Base-by-base conservation (phyloP, 2,888 invertebrate genomes). In the Idaea straminata region DNA sequence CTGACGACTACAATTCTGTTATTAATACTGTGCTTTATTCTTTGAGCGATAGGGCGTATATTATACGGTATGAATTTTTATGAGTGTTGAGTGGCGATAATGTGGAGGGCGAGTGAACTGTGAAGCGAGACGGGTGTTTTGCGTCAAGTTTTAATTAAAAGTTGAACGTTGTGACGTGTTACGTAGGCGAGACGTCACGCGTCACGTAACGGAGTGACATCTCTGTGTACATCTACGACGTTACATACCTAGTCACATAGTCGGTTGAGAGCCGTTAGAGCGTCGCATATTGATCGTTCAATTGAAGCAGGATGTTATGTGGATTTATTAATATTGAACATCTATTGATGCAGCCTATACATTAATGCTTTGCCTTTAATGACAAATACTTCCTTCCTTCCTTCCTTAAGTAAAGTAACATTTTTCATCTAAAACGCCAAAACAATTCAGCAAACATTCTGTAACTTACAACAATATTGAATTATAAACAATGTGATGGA, bases 111-210 rank as follows among this genome's bases (percentile, higher is more conserved):
- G 47, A 25, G 25, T 25, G 25, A 47, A 47, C 47, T 47, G 47
- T 47, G 47, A 47, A 47, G 47, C 47, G 69, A 70, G 71, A 70
- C 70, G 73, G 59, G 67, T 66, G 72, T 71, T 77, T 72, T 70
- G 80, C 83, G 81, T 83, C 83, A 81, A 84, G 80, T 82, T 86
- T 86, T 87, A 87, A 89, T 87, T 87, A 80, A 85, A 87, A 87
- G 79, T 83, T 83, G 67, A 70, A 70, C 71, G 74, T 70, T 71
- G 68, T 71, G 64, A 62, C 66, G 71, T 71, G 68, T 71, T 64
- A 62, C 66, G 72, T 63, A 60, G 68, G 69, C 36, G 61, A 35
- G 63, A 64, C 63, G 64, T 60, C 25, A 47, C 47, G 59, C 13
- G 59, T 5, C 59, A 34, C 16, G 58, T 6, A 16, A 16, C 10